A percentile compares a stretch with the other conserved stretches of the same genome.
These are phyloP conservation scores for Crotalus helleri DNA, from an alignment of 2,113 vertebrate species.

Conservation along the genomic window DNA sequence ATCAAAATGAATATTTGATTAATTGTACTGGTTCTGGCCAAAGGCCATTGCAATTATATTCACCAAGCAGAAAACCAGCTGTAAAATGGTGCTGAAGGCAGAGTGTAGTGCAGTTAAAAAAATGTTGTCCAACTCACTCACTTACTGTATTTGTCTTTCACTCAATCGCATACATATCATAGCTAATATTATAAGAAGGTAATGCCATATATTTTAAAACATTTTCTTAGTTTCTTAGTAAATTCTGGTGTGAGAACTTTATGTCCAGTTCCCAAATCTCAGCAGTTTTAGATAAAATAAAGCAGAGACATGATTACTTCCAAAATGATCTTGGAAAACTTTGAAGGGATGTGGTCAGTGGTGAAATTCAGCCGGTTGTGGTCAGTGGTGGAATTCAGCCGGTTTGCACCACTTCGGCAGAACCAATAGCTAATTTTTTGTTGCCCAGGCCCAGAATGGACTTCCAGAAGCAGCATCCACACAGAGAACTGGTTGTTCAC, in stretches of 20 bases:
- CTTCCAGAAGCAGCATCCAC: too few relatives aligned
- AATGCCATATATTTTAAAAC: too few relatives aligned
- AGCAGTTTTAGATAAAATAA: background rate
- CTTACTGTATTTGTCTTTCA: background rate
- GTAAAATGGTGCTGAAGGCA: background rate
- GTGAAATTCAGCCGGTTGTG: too few relatives aligned
- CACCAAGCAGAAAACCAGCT: too few relatives aligned
- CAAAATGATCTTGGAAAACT: background rate
- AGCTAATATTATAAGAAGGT: background rate
- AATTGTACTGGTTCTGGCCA: background rate
- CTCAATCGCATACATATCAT: background rate
- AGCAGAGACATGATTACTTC: background rate
- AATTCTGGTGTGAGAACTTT: background rate
- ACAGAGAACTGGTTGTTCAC: too few relatives aligned
- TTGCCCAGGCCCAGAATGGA: too few relatives aligned
- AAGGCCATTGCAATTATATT: too few relatives aligned
- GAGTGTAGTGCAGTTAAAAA: background rate
- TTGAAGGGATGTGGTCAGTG: background rate
- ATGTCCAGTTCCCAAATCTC: background rate
- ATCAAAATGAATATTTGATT: background rate
- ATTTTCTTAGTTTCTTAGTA: background rate
- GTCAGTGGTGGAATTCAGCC: too few relatives aligned
- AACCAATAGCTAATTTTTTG: too few relatives aligned
- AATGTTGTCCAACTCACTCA: background rate
- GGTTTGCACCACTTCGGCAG: too few relatives aligned